A percentile compares a stretch with the other conserved stretches of the same genome.
These are phyloP conservation scores for Chrysomallon squamiferum DNA, from an alignment of 1,140 invertebrate species.

Conservation along the genomic window DNA sequence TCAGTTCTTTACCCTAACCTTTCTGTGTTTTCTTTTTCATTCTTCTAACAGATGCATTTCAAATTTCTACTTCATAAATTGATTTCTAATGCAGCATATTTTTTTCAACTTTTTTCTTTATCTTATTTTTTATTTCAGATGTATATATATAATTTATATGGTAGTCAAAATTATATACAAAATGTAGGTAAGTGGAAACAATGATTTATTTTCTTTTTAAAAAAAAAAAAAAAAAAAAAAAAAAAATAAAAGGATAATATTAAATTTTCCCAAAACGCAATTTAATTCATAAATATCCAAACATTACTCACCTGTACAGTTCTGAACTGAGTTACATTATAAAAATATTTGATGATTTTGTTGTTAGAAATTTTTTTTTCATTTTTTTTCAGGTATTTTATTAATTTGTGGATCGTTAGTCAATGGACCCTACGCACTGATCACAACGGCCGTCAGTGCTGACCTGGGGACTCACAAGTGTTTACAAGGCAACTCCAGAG, in stretches of 20 bases:
- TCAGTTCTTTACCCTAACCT: too few relatives aligned
- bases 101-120: not conserved
- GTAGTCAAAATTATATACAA: slow-evolving; percentile 68
- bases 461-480: slow-evolving; percentile 89
- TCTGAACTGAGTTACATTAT: too few relatives aligned
- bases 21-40: not conserved
- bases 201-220: too few relatives aligned
- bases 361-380: not conserved
- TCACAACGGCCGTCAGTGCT: slow-evolving; percentile 94
- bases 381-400: slow-evolving; percentile 68
- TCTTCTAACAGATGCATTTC: slow-evolving; percentile 73
- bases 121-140: slow-evolving; percentile 69
- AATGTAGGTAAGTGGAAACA: slow-evolving; percentile 64
- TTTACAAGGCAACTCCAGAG: slow-evolving; percentile 84
- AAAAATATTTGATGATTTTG: too few relatives aligned
- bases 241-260: too few relatives aligned
- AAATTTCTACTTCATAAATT: not conserved
- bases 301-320: too few relatives aligned
- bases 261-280: too few relatives aligned
- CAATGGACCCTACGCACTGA: slow-evolving; percentile 94
- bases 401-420: slow-evolving; percentile 82
- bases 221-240: too few relatives aligned
- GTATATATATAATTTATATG: slow-evolving; percentile 79
- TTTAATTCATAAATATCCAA: too few relatives aligned
- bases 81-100: not conserved